These are phyloP conservation scores for Montipora efflorescens DNA, from an alignment of 64 coral and sea anemone genomes.

Conservation along the genomic window DNA sequence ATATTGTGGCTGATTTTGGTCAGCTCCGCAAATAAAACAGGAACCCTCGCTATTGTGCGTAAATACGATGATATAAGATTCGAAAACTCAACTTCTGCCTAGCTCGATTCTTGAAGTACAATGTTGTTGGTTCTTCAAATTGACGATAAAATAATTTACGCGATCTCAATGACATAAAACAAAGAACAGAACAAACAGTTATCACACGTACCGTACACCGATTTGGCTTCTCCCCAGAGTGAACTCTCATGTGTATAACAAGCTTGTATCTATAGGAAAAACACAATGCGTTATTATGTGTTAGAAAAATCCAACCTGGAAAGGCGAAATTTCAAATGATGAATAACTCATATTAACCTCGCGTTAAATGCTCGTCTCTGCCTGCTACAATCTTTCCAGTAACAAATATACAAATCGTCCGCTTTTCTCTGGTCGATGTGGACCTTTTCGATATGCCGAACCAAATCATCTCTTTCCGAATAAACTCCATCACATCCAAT, in stretches of 20 bases:
- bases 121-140: constrained; percentile 7
- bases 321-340: background rate
- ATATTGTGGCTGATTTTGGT: background rate
- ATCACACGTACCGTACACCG: constrained; percentile 93
- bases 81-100: too few species aligned
- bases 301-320: background rate
- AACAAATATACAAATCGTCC: constrained; percentile 97
- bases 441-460: constrained; percentile 98
- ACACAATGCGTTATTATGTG: background rate
- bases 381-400: constrained; percentile 91
- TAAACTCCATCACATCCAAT: constrained; percentile 80
- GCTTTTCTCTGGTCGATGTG: constrained; percentile 99
- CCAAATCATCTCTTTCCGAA: constrained; percentile 94
- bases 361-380: constrained; percentile 95
- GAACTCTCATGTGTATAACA: constrained; percentile 99
- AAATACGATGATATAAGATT: background rate
- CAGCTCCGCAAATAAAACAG: background rate
- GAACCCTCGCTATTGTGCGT: background rate
- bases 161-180: constrained; percentile 35
- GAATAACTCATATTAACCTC: background rate
- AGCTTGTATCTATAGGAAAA: constrained; percentile 70
- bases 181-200: constrained; percentile 66
- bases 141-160: constrained; percentile 53
- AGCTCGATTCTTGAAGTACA: background rate
- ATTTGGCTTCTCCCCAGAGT: constrained; percentile 97